phyloP scores from a whole-genome alignment of 2,797 vertebrate species.

The Mormyrops boulengeri region DNA sequence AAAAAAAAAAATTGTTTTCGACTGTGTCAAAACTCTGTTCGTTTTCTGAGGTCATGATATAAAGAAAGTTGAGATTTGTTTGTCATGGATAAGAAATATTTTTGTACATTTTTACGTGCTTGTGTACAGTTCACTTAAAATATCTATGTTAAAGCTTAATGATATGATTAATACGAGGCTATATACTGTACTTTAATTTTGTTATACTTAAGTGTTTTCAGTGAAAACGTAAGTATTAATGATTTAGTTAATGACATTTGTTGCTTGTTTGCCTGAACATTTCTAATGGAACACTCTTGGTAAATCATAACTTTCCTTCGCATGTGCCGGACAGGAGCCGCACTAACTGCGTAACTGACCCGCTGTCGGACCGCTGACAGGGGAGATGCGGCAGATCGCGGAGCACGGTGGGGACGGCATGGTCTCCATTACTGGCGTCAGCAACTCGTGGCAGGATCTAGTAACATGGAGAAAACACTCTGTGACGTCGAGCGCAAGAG shows the following conservation, averaged over 20 bases:
- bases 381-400: constrained; percentile 29
- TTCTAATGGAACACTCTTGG: background rate
- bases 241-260: background rate
- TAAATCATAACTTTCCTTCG: background rate
- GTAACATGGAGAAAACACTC: background rate
- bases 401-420: constrained; percentile 22
- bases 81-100: background rate
- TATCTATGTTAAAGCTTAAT: background rate
- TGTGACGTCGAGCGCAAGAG: constrained; percentile 23
- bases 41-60: background rate
- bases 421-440: background rate
- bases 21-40: background rate
- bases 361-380: background rate
- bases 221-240: background rate
- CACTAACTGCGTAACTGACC: background rate
- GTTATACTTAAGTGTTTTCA: background rate
- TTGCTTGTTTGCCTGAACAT: background rate
- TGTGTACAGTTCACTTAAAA: background rate
- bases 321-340: background rate
- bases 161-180: background rate
- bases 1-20: background rate
- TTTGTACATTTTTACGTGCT: background rate
- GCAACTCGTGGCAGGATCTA: constrained; percentile 25
- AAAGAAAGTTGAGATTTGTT: background rate
- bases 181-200: background rate